Percentiles rank a stretch among this genome's conserved stretches.
Evolutionary conservation across 2,113 vertebrate species (phyloP).

Genomic region (Mobula hypostoma): DNA sequence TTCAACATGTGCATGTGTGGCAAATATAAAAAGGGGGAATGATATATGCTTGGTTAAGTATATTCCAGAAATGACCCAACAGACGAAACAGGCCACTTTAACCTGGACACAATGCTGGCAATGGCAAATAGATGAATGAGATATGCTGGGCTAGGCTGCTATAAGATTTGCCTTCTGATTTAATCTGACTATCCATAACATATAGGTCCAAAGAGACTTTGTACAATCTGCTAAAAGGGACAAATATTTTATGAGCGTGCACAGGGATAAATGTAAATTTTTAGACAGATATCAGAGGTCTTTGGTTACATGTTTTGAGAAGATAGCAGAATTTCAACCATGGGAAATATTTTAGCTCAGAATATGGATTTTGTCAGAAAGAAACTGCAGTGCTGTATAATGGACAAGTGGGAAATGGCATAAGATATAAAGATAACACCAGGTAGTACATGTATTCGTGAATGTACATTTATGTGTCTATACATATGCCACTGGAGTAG

Average conservation of each 20-base stretch:
- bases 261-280: background rate
- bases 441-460: too few species aligned
- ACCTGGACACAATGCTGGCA: background rate
- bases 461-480: too few species aligned
- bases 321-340: background rate
- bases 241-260: background rate
- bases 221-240: background rate
- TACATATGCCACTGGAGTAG: too few species aligned
- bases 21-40: background rate
- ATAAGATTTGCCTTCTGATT: background rate
- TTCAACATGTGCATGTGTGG: background rate
- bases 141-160: background rate
- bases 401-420: background rate
- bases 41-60: background rate
- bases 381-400: background rate
- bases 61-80: background rate
- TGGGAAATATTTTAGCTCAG: background rate
- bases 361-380: background rate
- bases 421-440: background rate
- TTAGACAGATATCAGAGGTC: background rate
- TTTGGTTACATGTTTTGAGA: background rate
- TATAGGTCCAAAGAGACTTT: background rate
- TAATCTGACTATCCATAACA: background rate
- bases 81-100: background rate
- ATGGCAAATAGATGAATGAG: background rate